phyloP scores from a whole-genome alignment of 2,797 vertebrate genomes.

The Spea hammondii region DNA sequence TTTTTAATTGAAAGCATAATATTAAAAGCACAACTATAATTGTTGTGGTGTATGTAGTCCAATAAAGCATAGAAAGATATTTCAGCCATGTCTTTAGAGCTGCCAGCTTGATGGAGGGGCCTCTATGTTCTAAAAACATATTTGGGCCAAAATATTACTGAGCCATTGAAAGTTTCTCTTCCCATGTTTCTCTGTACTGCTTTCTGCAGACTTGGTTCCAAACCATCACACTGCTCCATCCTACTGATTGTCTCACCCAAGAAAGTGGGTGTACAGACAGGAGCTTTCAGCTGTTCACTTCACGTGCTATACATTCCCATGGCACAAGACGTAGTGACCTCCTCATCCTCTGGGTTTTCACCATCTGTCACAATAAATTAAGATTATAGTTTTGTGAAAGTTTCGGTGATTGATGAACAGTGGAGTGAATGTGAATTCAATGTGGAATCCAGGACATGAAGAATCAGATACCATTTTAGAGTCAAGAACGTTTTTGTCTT shows the following conservation, averaged over 20 bases:
- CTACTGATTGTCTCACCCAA: neutral
- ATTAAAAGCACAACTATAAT: too few relatives aligned
- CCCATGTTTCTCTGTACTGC: conserved; percentile 4
- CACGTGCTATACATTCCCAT: conserved; percentile 54
- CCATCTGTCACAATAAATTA: conserved; percentile 65
- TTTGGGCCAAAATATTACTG: too few relatives aligned
- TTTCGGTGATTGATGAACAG: conserved; percentile 53
- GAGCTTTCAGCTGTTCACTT: conserved; percentile 50
- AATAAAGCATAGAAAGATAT: too few relatives aligned
- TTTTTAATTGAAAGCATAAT: too few relatives aligned
- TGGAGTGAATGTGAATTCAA: conserved; percentile 29
- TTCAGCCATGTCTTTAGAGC: too few relatives aligned
- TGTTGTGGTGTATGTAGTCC: too few relatives aligned
- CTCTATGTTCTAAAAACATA: too few relatives aligned
- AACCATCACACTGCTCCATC: neutral
- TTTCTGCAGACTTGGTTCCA: conserved; percentile 20
- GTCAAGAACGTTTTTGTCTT: neutral
- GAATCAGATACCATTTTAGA: too few relatives aligned
- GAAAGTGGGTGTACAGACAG: neutral
- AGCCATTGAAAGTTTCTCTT: too few relatives aligned
- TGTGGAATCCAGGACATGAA: neutral
- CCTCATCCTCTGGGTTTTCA: conserved; percentile 60
- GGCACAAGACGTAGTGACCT: conserved; percentile 61
- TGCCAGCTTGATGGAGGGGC: too few relatives aligned
- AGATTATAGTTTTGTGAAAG: conserved; percentile 47